phyloP scores from a whole-genome alignment of 2,113 vertebrate species.

The Camarhynchus parvulus region DNA sequence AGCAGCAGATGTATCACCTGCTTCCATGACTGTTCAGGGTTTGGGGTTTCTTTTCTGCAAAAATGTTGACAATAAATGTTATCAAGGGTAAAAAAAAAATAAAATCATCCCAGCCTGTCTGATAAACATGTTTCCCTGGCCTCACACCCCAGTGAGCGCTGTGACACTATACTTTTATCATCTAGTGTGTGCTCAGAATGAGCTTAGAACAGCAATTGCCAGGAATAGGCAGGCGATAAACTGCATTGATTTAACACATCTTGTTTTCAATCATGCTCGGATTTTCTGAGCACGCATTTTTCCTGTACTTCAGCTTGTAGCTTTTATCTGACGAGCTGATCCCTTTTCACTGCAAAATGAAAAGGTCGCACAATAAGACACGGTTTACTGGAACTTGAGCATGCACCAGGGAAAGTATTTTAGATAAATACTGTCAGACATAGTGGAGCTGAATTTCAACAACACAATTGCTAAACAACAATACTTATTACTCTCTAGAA shows the following conservation, averaged over 20 bases:
- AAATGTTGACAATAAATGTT: slow-evolving; percentile 77
- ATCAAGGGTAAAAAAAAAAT: slow-evolving; percentile 55
- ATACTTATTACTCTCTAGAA: slow-evolving; percentile 84
- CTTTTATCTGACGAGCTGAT: slow-evolving; percentile 89
- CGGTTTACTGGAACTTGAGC: slow-evolving; percentile 88
- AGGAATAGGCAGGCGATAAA: slow-evolving; percentile 88
- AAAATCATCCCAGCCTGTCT: slow-evolving; percentile 69
- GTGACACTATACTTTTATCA: slow-evolving; percentile 85
- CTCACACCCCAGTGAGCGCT: slow-evolving; percentile 78
- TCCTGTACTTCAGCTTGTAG: slow-evolving; percentile 85
- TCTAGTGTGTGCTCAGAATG: slow-evolving; percentile 84
- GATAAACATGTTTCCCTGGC: slow-evolving; percentile 82
- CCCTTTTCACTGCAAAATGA: slow-evolving; percentile 87
- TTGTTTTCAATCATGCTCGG: slow-evolving; percentile 90
- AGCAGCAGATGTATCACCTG: slow-evolving; percentile 58
- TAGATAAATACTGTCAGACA: slow-evolving; percentile 90
- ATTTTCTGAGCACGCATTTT: slow-evolving; percentile 88
- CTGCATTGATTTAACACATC: slow-evolving; percentile 90
- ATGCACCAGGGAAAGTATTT: slow-evolving; percentile 85
- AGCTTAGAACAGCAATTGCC: slow-evolving; percentile 86
- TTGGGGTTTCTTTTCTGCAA: slow-evolving; percentile 10
- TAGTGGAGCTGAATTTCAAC: slow-evolving; percentile 86
- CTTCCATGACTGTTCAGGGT: slow-evolving; percentile 64
- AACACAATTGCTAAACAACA: slow-evolving; percentile 84
- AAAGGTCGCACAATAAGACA: slow-evolving; percentile 90